These are phyloP conservation scores for Rhyzopertha dominica DNA, from an alignment of 1,140 invertebrate species.

Conservation along the genomic window DNA sequence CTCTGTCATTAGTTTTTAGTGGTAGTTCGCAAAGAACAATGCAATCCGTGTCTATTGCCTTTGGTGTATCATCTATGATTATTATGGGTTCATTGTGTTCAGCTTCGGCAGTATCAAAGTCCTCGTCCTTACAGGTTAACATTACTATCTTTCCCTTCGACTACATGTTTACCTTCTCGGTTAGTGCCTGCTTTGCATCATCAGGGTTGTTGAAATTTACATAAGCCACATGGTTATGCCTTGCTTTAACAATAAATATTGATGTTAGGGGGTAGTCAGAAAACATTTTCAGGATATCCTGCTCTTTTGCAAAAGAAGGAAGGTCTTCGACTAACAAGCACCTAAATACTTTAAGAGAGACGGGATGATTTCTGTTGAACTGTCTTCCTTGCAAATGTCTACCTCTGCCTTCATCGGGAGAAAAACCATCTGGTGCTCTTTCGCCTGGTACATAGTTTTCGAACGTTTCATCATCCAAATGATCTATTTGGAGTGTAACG, in stretches of 20 bases:
- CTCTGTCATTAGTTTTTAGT: slow-evolving; percentile 64
- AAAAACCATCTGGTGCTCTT: slow-evolving; percentile 34
- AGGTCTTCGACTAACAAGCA: slow-evolving; percentile 64
- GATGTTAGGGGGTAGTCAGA: slow-evolving; percentile 65
- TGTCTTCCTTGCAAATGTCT: too few species aligned
- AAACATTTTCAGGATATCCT: slow-evolving; percentile 73
- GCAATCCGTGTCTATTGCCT: slow-evolving; percentile 51
- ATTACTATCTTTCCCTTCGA: slow-evolving; percentile 53
- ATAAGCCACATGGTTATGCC: slow-evolving; percentile 56
- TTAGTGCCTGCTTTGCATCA: slow-evolving; percentile 59
- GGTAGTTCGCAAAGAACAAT: slow-evolving; percentile 73
- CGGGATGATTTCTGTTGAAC: slow-evolving; percentile 14
- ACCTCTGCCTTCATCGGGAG: slow-evolving; percentile 32
- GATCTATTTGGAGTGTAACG: slow-evolving; percentile 56
- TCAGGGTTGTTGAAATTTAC: slow-evolving; percentile 67
- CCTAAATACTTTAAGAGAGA: slow-evolving; percentile 42
- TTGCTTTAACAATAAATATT: slow-evolving; percentile 55
- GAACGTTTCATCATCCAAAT: slow-evolving; percentile 59
- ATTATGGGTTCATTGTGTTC: too few species aligned
- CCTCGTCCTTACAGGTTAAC: slow-evolving; percentile 51
- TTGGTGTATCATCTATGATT: slow-evolving; percentile 15
- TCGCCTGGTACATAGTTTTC: slow-evolving; percentile 56
- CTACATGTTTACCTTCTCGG: slow-evolving; percentile 51
- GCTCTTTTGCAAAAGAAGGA: slow-evolving; percentile 68
- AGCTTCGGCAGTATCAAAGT: slow-evolving; percentile 45